These are phyloP conservation scores for Scaptomyza polygonia DNA, from an alignment of 2,888 invertebrate species.

Conservation along the genomic window DNA sequence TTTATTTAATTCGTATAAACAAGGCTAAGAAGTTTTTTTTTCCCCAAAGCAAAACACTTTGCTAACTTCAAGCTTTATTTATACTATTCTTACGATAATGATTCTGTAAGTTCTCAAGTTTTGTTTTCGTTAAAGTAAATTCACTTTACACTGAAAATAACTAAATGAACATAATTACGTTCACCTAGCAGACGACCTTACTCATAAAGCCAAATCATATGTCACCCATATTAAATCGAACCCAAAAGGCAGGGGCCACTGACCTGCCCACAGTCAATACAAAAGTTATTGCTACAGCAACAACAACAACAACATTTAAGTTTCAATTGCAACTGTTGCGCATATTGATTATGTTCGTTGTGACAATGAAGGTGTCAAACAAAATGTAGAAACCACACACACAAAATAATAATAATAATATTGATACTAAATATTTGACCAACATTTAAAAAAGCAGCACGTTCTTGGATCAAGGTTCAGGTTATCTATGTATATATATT, in stretches of 20 bases:
- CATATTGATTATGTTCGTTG: constrained; percentile 51
- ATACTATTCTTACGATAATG: no score
- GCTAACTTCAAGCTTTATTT: no score
- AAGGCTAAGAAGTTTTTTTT: no score
- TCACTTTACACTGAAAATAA: no score
- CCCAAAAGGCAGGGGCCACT: constrained; percentile 25
- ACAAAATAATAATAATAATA: background rate
- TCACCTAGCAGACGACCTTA: background rate
- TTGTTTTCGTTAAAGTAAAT: no score
- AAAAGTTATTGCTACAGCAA: constrained; percentile 15
- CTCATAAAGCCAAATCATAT: background rate
- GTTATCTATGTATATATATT: no score
- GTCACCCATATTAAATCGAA: background rate
- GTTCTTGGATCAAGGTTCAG: constrained; percentile 49
- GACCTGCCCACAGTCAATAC: constrained; percentile 37
- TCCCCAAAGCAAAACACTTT: no score
- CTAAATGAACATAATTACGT: no score
- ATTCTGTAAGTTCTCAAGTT: no score
- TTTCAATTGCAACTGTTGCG: constrained; percentile 42
- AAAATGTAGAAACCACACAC: no score
- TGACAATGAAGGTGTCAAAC: constrained; percentile 35
- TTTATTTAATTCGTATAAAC: no score
- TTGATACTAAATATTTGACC: background rate
- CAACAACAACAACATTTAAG: constrained; percentile 9
- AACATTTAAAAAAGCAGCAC: constrained; percentile 35